Evolutionary conservation across 2,888 invertebrate species (phyloP).

Genomic region (Hermaeophaga mercurialis): DNA sequence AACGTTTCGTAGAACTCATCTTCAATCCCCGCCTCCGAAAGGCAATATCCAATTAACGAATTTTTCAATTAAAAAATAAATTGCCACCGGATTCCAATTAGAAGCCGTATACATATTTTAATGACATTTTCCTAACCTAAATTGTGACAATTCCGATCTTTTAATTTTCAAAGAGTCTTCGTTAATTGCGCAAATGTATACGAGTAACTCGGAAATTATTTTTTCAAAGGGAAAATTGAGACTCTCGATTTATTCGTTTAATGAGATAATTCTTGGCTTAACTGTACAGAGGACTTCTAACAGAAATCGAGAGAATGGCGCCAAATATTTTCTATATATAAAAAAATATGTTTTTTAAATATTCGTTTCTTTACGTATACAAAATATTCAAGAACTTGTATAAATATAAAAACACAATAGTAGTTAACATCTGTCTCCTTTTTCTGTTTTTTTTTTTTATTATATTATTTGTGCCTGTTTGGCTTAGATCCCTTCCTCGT

Average conservation of each 20-base stretch:
- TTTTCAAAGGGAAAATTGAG: conserved; percentile 5
- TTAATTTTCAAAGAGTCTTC: conserved; percentile 10
- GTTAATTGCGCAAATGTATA: conserved; percentile 8
- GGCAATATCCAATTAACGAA: conserved; percentile 12
- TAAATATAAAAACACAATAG: no score
- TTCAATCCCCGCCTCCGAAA: conserved; percentile 1
- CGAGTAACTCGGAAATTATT: conserved; percentile 1
- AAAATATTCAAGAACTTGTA: no score
- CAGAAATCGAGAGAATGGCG: no score
- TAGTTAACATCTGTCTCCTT: no score
- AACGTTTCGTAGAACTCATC: conserved; percentile 7
- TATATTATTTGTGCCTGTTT: no score
- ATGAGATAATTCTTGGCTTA: conserved; percentile 14
- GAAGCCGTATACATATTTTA: conserved; percentile 16
- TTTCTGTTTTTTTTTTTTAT: no score
- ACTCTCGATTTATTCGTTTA: conserved; percentile 4
- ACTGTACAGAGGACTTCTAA: no score
- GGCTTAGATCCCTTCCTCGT: no score
- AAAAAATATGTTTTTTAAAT: no score
- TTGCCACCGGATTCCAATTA: conserved; percentile 16
- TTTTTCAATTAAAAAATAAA: conserved; percentile 24
- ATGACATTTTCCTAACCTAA: conserved; percentile 14
- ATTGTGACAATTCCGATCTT: conserved; percentile 17
- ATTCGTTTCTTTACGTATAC: no score
- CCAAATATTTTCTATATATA: no score